Evolutionary conservation across 2,797 vertebrate species (phyloP).

Genomic region (Urosaurus nigricauda): DNA sequence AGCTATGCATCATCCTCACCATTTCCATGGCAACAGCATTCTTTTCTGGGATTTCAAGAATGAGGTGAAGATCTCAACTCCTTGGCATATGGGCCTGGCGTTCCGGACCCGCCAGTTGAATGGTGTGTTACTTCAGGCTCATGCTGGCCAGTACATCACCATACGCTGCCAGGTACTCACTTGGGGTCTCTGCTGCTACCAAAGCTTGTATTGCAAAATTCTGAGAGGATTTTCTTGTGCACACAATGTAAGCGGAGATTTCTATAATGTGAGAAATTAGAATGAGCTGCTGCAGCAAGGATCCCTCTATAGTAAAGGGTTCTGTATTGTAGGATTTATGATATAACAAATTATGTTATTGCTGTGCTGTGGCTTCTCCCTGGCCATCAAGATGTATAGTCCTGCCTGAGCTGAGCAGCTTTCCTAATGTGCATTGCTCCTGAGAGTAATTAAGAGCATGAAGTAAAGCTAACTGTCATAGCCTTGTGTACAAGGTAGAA

Average conservation of each 20-base stretch:
- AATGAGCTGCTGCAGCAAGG: not conserved
- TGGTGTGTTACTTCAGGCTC: constrained; percentile 91
- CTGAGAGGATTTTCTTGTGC: not conserved
- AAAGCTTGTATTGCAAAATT: constrained; percentile 3
- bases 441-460: not conserved
- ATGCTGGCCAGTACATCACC: constrained; percentile 91
- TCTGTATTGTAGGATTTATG: not conserved
- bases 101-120: constrained; percentile 90
- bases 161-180: constrained; percentile 90
- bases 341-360: not conserved
- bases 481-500: constrained; percentile 19
- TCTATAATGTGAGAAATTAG: too few relatives aligned
- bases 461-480: not conserved
- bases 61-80: constrained; percentile 91
- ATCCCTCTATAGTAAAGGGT: not conserved
- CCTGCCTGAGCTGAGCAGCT: not conserved
- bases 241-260: not conserved
- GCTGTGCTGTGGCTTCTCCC: not conserved
- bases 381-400: not conserved
- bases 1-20: constrained; percentile 95
- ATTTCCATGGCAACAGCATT: constrained; percentile 91
- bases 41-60: constrained; percentile 96
- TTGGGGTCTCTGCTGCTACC: not conserved
- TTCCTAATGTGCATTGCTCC: not conserved
- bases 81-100: constrained; percentile 94